These are phyloP conservation scores for Archivesica marissinica DNA, from an alignment of 1,140 invertebrate species.

Conservation along the genomic window DNA sequence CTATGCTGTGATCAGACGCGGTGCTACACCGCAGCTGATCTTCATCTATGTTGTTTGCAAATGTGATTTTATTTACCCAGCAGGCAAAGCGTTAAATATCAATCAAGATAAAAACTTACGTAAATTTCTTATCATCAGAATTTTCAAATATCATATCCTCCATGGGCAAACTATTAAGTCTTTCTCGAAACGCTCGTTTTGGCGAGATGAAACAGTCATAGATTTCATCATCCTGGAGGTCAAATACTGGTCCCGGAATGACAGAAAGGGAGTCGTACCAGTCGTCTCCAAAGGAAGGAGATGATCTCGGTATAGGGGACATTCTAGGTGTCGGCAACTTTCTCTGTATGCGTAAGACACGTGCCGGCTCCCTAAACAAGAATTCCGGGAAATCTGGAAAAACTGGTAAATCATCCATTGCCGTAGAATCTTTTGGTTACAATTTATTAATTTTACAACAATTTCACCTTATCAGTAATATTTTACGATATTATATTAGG, in stretches of 20 bases:
- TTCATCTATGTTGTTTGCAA: too few relatives aligned
- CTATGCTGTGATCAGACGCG: too few relatives aligned
- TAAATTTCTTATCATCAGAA: slow-evolving; percentile 3
- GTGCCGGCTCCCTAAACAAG: slow-evolving; percentile 30
- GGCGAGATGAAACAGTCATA: slow-evolving; percentile 48
- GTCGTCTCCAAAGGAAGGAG: slow-evolving; percentile 33
- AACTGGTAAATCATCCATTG: slow-evolving; percentile 57
- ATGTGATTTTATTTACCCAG: too few relatives aligned
- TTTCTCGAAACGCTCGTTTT: slow-evolving; percentile 18
- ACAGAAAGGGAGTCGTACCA: slow-evolving; percentile 37
- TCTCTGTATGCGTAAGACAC: slow-evolving; percentile 13
- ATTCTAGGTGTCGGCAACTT: slow-evolving; percentile 35
- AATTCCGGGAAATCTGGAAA: slow-evolving; percentile 56
- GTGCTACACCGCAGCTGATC: too few relatives aligned
- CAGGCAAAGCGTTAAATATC: too few relatives aligned
- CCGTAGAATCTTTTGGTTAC: too few relatives aligned
- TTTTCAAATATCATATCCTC: slow-evolving; percentile 32
- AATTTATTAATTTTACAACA: too few relatives aligned
- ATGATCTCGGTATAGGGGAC: slow-evolving; percentile 39
- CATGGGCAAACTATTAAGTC: slow-evolving; percentile 30
- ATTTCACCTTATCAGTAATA: too few relatives aligned
- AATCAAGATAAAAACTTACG: background rate
- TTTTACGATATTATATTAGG: too few relatives aligned
- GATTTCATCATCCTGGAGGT: slow-evolving; percentile 33
- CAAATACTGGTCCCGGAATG: slow-evolving; percentile 36